Evolutionary conservation across 2,888 invertebrate genomes (phyloP), one percentile per base, ranked within the genome.

Genomic region (Erebia ligea): DNA sequence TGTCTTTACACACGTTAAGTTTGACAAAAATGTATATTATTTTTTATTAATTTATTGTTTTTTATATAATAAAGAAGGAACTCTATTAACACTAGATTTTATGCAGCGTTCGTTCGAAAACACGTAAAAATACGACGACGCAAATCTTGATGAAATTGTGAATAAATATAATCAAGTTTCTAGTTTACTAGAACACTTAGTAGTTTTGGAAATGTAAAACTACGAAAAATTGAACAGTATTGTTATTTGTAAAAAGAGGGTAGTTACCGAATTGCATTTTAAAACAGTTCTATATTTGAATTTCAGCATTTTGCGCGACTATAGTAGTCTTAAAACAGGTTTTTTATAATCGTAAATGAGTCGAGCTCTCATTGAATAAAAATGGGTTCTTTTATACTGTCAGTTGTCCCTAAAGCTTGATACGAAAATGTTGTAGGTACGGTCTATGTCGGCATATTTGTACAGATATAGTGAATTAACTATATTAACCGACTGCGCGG

Each of bases 351-450:
- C 48, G 63, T 67, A 21, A 66, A 70, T 56, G 68, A 67, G 70
- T 73, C 59, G 63, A 62, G 67, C 67, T 69, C 63, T 66, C 64
- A 48, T 61, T 65, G 57, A 69, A 50, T 59, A n/a, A 71, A 81
- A 82, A 80, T 79, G 81, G 82, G 79, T 82, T 84, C 81, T 84
- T 84, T 84, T 85, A 84, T 85, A 84, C 84, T 84, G 82, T 80
- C 78, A 83, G 84, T 81, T 83, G 76, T 83, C 84, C 84, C 85
- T 66, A 81, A 82, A 87, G 87, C 89, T 87, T 74, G 80, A 72
- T 70, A 81, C 80, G 80, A 76, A 66, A 57, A 57, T 13, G 21
- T 19, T 72, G 77, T 76, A 76, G 34, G 34, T 45, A 45, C 79
- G 80, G 79, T 75, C 76, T 62, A 62, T 62, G 74, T 75, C 76